Conservation (phyloP, 1,140 invertebrate genomes). For the Drosophila erecta region DNA sequence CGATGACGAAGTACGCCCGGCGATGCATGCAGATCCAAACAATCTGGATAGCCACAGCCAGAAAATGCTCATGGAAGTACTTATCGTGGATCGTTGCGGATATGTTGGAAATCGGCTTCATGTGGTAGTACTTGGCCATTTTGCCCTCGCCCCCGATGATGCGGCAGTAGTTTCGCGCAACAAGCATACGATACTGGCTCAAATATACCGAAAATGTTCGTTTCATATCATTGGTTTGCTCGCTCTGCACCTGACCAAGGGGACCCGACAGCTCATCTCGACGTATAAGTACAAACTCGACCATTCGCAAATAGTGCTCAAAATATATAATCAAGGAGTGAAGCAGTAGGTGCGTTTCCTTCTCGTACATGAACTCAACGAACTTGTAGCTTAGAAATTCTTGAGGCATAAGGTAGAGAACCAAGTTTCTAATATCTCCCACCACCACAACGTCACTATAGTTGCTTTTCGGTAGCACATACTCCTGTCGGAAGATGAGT, state of each 20-base stretch:
- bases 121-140: slow-evolving; percentile 64
- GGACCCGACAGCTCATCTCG: slow-evolving; percentile 63
- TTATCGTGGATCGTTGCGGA: slow-evolving; percentile 62
- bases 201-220: slow-evolving; percentile 61
- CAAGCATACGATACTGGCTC: slow-evolving; percentile 72
- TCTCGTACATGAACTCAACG: slow-evolving; percentile 60
- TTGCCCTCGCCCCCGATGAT: slow-evolving; percentile 60
- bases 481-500: slow-evolving; percentile 69
- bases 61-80: slow-evolving; percentile 66
- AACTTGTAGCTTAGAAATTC: slow-evolving; percentile 54
- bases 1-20: slow-evolving; percentile 68
- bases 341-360: slow-evolving; percentile 49
- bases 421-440: slow-evolving; percentile 66
- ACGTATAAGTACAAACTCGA: slow-evolving; percentile 76
- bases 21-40: slow-evolving; percentile 75
- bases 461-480: slow-evolving; percentile 27
- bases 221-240: slow-evolving; percentile 68
- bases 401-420: slow-evolving; percentile 67
- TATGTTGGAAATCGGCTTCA: slow-evolving; percentile 56
- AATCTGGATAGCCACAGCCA: slow-evolving; percentile 64
- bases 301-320: slow-evolving; percentile 73
- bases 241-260: slow-evolving; percentile 63
- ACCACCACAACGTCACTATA: slow-evolving; percentile 62
- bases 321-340: slow-evolving; percentile 79
- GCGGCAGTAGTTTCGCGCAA: slow-evolving; percentile 73